Evolutionary conservation across 2,113 vertebrate species (phyloP).

Genomic region (Cyprinus carpio): DNA sequence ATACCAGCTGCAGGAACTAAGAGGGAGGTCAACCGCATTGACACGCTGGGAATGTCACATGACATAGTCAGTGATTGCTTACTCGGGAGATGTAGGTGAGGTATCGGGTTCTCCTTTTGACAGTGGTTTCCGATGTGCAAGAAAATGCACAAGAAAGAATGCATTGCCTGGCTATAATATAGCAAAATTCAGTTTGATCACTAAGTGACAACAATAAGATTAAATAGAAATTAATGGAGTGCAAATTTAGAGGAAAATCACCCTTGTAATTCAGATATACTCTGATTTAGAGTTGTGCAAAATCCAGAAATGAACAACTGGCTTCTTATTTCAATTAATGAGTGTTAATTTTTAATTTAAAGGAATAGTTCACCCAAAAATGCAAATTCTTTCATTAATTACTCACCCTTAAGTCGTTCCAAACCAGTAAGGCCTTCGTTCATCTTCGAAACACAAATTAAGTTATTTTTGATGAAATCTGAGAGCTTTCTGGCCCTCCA

Average conservation of each 20-base stretch:
- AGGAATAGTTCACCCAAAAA: too few relatives aligned
- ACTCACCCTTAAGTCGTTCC: too few relatives aligned
- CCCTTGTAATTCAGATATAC: background rate
- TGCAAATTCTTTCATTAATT: too few relatives aligned
- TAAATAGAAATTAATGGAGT: background rate
- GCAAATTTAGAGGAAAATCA: background rate
- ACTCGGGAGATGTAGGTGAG: slow-evolving; percentile 38
- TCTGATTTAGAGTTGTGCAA: background rate
- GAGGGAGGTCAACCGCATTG: background rate
- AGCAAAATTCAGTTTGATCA: background rate
- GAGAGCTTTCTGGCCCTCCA: too few relatives aligned
- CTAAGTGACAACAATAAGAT: background rate
- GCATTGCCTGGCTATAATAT: background rate
- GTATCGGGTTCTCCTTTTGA: slow-evolving; percentile 32
- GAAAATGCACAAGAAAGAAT: background rate
- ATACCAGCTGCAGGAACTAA: background rate
- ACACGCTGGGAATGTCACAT: background rate
- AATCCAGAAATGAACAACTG: background rate
- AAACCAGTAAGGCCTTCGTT: too few relatives aligned
- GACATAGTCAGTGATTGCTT: slow-evolving; percentile 19
- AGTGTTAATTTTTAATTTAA: background rate
- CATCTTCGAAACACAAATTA: too few relatives aligned
- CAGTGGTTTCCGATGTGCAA: background rate
- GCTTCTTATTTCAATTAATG: background rate
- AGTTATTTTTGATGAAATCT: too few relatives aligned